phyloP scores from a whole-genome alignment of 1,140 invertebrate genomes.

The Megalopta genalis region DNA sequence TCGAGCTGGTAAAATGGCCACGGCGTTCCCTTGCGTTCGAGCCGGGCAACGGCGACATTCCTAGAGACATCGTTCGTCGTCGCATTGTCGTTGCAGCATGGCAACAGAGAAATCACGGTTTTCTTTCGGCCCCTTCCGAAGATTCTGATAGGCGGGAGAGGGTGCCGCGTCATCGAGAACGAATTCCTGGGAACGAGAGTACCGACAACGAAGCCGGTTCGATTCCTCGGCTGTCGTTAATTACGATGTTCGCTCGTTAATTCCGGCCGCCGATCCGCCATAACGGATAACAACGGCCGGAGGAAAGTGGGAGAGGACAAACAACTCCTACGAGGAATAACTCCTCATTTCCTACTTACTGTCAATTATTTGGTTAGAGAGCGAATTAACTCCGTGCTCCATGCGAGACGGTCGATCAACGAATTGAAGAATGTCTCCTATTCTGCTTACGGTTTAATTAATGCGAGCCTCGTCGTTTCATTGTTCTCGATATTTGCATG shows the following conservation, averaged over 20 bases:
- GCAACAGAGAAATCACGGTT: too few species aligned
- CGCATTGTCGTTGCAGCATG: too few species aligned
- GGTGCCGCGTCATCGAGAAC: neutral
- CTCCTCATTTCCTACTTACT: slow-evolving; percentile 52
- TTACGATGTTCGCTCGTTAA: slow-evolving; percentile 47
- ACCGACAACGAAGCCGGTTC: neutral
- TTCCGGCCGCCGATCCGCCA: slow-evolving; percentile 34
- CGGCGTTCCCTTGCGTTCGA: too few species aligned
- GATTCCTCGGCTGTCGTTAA: slow-evolving; percentile 31
- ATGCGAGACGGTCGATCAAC: slow-evolving; percentile 42
- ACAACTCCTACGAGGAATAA: slow-evolving; percentile 51
- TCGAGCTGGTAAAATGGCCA: too few species aligned
- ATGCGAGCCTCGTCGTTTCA: slow-evolving; percentile 46
- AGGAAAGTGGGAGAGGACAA: slow-evolving; percentile 43
- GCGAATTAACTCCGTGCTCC: slow-evolving; percentile 44
- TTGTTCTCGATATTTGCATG: slow-evolving; percentile 49
- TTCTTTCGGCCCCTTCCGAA: too few species aligned
- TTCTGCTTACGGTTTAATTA: slow-evolving; percentile 49
- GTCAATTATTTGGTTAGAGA: slow-evolving; percentile 53
- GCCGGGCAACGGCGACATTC: too few species aligned
- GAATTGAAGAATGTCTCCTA: slow-evolving; percentile 47
- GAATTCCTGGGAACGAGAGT: neutral
- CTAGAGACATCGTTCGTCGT: too few species aligned
- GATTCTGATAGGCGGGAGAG: neutral
- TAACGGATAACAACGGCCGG: slow-evolving; percentile 13